These are phyloP conservation scores for Rhogogaster chlorosoma DNA, from an alignment of 2,888 invertebrate species.

Conservation along the genomic window DNA sequence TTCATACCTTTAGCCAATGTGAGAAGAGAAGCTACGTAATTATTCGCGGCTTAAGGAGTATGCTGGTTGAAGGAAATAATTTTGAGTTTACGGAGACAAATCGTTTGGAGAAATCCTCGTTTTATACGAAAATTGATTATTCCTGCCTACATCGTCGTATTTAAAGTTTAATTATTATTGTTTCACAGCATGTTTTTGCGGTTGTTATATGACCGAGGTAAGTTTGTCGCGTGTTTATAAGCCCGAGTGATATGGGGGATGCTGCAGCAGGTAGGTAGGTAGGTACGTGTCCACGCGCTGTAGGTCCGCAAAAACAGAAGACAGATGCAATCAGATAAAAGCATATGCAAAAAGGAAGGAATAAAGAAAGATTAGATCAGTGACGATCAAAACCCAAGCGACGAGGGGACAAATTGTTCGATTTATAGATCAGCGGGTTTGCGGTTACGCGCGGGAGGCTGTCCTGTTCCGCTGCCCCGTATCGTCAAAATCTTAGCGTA, in stretches of 20 bases:
- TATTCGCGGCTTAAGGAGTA: not conserved
- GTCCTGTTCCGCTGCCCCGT: constrained; percentile 62
- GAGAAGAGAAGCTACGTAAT: not conserved
- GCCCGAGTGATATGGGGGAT: not conserved
- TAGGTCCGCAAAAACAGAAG: constrained; percentile 44
- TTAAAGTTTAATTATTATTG: constrained; percentile 26
- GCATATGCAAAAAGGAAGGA: constrained; percentile 46
- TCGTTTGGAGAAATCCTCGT: not conserved
- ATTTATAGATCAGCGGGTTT: constrained; percentile 74
- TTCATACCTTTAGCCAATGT: not conserved
- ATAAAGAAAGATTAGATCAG: constrained; percentile 66
- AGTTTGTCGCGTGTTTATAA: constrained; percentile 3
- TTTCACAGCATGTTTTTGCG: not conserved
- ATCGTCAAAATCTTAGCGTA: constrained; percentile 73
- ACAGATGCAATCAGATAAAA: constrained; percentile 49
- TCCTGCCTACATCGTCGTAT: not conserved
- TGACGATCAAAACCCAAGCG: constrained; percentile 74
- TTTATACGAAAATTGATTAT: not conserved
- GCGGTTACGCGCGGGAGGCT: constrained; percentile 58
- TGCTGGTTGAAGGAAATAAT: not conserved
- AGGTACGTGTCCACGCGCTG: constrained; percentile 15
- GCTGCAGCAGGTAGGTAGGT: not conserved
- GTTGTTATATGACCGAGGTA: constrained; percentile 1
- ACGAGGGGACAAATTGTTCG: constrained; percentile 75
- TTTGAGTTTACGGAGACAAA: not conserved